Evolutionary conservation across 2,113 vertebrate genomes (phyloP), one percentile per base, ranked within the genome.

Genomic region (Chaenocephalus aceratus): DNA sequence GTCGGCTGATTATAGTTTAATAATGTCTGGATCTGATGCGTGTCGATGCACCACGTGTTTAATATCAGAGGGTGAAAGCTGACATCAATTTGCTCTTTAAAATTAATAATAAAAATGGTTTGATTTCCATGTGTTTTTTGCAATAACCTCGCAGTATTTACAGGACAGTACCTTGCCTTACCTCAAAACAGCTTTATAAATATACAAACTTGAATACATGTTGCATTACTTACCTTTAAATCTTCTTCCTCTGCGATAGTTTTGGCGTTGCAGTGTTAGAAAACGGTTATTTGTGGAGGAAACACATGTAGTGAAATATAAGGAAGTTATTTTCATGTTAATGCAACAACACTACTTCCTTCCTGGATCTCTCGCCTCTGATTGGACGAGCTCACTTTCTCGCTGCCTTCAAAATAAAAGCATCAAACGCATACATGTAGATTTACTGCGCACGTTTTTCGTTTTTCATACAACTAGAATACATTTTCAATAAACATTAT

Each of bases 331-430:
- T 4, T 49, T 65, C 73, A 69, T 79, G 41, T 78, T 70, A 16
- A 65, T 76, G 83, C 81, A 84, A 59, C 66, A 84, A 82, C 82
- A 10, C 51, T 18, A 68, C 89, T 94, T 92, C 91, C 93, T 94
- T 93, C 94, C 93, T 76, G 88, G 23, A 61, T 73, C 13, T n/a
- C 51, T 15, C 21, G 13, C 3, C 16, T 82, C 63, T 87, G 85
- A 94, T 95, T 95, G 93, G 92, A 54, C 60, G n/a, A 10, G 4
- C 3, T 65, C 15, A 0, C 8, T 15, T 36, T 48, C 6, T 11
- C 4, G 0, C 4, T 0, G 10, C 48, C 71, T 91, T 91, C 87
- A 85, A 84, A 87, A 87, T 89, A 89, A 89, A 85, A 79, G 52
- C 12, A 1, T 8, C 2, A 13, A 59, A 41, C 4, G 3, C 0